Evolutionary conservation across 2,888 invertebrate genomes (phyloP), one percentile per base, ranked within the genome.

Genomic region (Tromatobia lineatoria): DNA sequence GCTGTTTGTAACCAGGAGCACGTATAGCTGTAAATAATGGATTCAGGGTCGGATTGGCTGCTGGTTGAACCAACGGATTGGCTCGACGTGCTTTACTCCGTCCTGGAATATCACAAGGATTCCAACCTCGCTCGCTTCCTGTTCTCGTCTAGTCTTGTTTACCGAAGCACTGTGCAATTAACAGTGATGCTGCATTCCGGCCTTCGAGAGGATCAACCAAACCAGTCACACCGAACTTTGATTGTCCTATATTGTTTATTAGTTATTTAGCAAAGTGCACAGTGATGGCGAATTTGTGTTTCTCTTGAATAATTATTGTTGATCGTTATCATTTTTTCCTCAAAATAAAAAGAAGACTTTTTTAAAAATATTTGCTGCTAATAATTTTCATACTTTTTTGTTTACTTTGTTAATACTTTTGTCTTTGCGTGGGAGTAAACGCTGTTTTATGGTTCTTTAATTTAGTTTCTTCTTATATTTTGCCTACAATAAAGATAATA

Each of bases 31-130:
- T 54, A 64, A 57, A 66, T 66, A 42, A 38, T 38, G 38, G 42
- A 64, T 83, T 79, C 50, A 20, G 52, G 23, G 47, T 34, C 75
- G 47, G 64, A 83, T 79, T 79, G 78, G 38, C 61, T 70, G 52
- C 25, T 42, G 52, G 73, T 73, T 59, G 42, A 78, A 75, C 54
- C 50, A 67, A 61, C 71, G 45, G 67, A 73, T 67, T 67, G 67
- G 59, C 61, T 80, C 50, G 73, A 77, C 38, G 76, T 66, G 69
- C 61, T 77, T 75, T 18, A 61, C 59, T 25, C 23, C 18, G 45
- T 67, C 42, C 34, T 13, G 50, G 47, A 50, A 64, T 64, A 71
- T 71, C 78, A 64, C 64, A 70, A 54, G 71, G 52, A 64, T 71
- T 64, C 71, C 34, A 18, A 15, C 45, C 57, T 23, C 42, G 23